Evolutionary conservation across 2,888 invertebrate genomes (phyloP).

Genomic region (Girardia tigrina): DNA sequence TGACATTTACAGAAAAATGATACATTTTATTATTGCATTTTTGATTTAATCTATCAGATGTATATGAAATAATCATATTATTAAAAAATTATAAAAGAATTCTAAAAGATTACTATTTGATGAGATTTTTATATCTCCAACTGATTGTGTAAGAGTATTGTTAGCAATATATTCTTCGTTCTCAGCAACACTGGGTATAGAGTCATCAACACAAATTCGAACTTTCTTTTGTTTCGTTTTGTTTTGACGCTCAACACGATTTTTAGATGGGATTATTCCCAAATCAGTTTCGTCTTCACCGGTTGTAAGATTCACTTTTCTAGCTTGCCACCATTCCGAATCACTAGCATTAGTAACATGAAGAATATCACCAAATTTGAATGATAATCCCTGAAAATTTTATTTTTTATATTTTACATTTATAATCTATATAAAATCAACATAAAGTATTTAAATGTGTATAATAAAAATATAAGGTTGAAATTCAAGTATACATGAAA

Average conservation of each 20-base stretch:
- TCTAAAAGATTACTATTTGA: neutral
- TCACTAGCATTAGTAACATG: conserved; percentile 36
- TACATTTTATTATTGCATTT: too few relatives aligned
- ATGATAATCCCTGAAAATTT: conserved; percentile 29
- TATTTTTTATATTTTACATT: neutral
- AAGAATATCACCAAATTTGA: conserved; percentile 34
- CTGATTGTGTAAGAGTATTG: neutral
- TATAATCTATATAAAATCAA: neutral
- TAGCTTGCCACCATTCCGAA: conserved; percentile 36
- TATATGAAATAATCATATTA: too few relatives aligned
- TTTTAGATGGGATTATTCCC: conserved; percentile 34
- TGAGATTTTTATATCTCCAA: neutral
- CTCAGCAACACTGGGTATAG: neutral
- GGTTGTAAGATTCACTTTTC: conserved; percentile 31
- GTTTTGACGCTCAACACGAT: conserved; percentile 32
- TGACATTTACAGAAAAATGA: too few relatives aligned
- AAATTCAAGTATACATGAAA: too few relatives aligned
- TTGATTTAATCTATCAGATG: too few relatives aligned
- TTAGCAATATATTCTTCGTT: conserved; percentile 11
- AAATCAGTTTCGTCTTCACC: conserved; percentile 28
- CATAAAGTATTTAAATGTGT: too few relatives aligned
- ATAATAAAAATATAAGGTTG: too few relatives aligned
- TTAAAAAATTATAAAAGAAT: neutral
- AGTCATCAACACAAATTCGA: conserved; percentile 24
- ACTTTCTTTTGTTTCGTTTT: conserved; percentile 28